Base-by-base conservation (phyloP, 2,888 invertebrate genomes). In the Hydriomena furcata region DNA sequence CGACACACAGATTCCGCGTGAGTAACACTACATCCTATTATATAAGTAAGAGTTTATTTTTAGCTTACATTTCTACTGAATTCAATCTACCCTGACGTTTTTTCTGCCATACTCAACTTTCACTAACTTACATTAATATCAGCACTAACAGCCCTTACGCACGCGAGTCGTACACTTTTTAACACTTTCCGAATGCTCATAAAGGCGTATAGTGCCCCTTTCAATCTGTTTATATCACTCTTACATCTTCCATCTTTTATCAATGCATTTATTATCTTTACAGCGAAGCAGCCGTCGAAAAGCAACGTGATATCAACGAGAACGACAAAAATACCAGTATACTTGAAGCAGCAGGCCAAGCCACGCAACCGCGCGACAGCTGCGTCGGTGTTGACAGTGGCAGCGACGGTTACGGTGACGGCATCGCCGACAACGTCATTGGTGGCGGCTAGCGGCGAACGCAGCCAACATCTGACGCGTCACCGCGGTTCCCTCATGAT, bases 401-500 rank as follows among this genome's bases (percentile, higher is more conserved):
- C 40, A 10, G 11, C 10, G 20, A 0, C 28, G 13, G 28, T 2
- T 7, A 1, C 5, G 8, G 6, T 8, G 17, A 20, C 13, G 17
- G 7, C 34, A 21, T 34, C 34, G 1, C 1, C 23, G 7, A 7
- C 23, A 11, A 11, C 20, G 34, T 8, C 7, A 13, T 7, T 5
- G 2, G 17, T 17, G 17, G 30, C n/a, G n/a, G n/a, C n/a, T n/a
- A n/a, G 31, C 46, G 7, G 28, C 34, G n/a, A 52, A 38, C 1
- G 45, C 44, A 0, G 41, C 0, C 53, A 60, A 0, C 48, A 44
- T 0, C 1, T 55, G 0, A 27, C 43, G 8, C 43, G 50, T 8
- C 38, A 34, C 7, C 44, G 44, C 0, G 76, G 82, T 1, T 88
- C 89, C 0, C 60, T 89, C 21, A 92, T 92, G 73, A 92, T 88